Evolutionary conservation across 2,888 invertebrate genomes (phyloP), one percentile per base, ranked within the genome.

Genomic region (Minunthozetes semirufus): DNA sequence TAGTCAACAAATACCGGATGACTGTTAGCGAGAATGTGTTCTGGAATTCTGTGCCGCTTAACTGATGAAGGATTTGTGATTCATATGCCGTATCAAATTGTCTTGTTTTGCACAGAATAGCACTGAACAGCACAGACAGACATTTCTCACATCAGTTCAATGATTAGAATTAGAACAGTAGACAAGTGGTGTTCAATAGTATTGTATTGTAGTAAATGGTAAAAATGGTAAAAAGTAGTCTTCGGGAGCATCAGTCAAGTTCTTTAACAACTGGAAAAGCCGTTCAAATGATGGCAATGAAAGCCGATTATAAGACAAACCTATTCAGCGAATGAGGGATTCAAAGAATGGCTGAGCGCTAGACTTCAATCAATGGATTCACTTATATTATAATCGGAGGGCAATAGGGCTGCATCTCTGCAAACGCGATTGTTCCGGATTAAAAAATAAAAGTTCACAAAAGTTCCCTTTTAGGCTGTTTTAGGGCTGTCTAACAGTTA

Each of bases 371-470:
- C 61, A 22, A 33, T 61, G 61, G 27, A 61, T 29, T 17, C 22
- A 29, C 59, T 59, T 22, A 27, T 59, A 59, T 59, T 22, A 59
- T 29, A 61, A n/a, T 61, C 38, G 27, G 15, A 66, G 38, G 22
- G 33, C 68, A 19, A 68, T 68, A 68, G 38, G 68, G 22, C 68
- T 38, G 68, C 19, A 68, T 68, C 68, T 11, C 42, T 68, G 61
- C 68, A 68, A 68, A 68, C 38, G 68, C 68, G 68, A 68, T 68
- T 68, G 68, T 68, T 68, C 68, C 68, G 68, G 68, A 68, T 68
- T 68, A 68, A 68, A 68, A 68, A 68, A 68, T 42, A 68, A n/a
- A 15, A 61, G 13, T 59, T 25, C 29, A 27, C 29, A 25, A 66
- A 25, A 61, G 22, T 19, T 38, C 68, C 46, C 68, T 22, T 33